Conservation (phyloP, 2,797 vertebrate genomes). For the Sebastes cheni region DNA sequence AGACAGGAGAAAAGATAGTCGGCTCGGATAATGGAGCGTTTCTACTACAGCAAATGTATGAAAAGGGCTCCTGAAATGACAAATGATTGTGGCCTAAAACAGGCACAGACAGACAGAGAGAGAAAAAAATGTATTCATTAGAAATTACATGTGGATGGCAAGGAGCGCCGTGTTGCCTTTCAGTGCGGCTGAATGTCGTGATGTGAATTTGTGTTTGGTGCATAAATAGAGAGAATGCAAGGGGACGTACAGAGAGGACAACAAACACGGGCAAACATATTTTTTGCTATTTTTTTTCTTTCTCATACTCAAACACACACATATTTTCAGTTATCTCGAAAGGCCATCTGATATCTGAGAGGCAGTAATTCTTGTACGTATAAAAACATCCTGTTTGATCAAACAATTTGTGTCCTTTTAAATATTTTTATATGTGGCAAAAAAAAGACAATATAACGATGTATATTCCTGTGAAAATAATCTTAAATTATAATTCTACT, state of each 20-base stretch:
- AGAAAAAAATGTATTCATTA: conserved; percentile 87
- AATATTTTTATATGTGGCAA: not conserved
- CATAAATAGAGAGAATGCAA: conserved; percentile 19
- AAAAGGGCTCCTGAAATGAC: conserved; percentile 75
- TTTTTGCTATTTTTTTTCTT: not conserved
- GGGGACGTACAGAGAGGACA: conserved; percentile 17
- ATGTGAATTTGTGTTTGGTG: conserved; percentile 55
- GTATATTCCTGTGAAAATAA: not conserved
- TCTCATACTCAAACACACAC: not conserved
- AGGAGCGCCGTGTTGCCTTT: conserved; percentile 37
- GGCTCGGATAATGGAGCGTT: conserved; percentile 93
- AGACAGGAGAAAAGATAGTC: conserved; percentile 70
- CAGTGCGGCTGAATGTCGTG: conserved; percentile 30
- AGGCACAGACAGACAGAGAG: conserved; percentile 60
- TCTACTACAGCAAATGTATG: conserved; percentile 78
- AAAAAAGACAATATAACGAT: not conserved
- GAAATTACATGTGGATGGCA: conserved; percentile 61
- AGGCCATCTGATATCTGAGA: not conserved
- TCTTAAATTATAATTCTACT: not conserved
- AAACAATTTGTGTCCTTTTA: not conserved
- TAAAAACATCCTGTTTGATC: not conserved
- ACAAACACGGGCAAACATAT: conserved; percentile 21
- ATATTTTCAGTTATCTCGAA: not conserved
- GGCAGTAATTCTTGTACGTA: not conserved
- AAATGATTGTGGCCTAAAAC: conserved; percentile 89